Evolutionary conservation across 2,113 vertebrate genomes (phyloP).

Genomic region (Rhombomys opimus): DNA sequence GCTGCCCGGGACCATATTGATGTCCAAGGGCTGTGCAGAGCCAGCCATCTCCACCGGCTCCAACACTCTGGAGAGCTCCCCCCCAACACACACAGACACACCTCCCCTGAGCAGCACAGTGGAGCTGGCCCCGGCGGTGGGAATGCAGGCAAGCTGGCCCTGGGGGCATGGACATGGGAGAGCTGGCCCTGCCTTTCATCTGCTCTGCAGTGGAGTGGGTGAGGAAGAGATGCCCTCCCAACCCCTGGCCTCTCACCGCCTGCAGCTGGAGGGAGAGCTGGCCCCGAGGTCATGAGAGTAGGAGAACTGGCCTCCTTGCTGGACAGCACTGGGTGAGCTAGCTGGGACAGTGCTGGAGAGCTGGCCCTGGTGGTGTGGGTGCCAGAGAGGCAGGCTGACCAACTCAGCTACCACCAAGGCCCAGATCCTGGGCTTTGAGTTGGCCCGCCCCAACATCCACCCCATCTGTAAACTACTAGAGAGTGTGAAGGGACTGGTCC

Average conservation of each 20-base stretch:
- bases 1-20: background rate
- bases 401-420: background rate
- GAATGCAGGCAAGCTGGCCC: background rate
- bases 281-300: background rate
- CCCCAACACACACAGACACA: background rate
- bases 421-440: background rate
- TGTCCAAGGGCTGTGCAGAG: background rate
- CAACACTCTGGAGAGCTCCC: background rate
- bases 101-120: background rate
- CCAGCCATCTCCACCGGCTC: background rate
- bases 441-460: background rate
- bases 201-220: background rate
- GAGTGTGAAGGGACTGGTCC: background rate
- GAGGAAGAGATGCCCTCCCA: background rate
- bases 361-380: background rate
- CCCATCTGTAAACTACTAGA: background rate
- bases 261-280: background rate
- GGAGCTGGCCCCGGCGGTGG: background rate
- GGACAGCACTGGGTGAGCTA: background rate
- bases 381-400: background rate
- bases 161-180: background rate
- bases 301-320: background rate
- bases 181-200: background rate
- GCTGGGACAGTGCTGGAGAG: background rate
- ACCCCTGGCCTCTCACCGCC: background rate